These are phyloP conservation scores for Megalops atlanticus DNA, from an alignment of 2,113 vertebrate species.

Conservation along the genomic window DNA sequence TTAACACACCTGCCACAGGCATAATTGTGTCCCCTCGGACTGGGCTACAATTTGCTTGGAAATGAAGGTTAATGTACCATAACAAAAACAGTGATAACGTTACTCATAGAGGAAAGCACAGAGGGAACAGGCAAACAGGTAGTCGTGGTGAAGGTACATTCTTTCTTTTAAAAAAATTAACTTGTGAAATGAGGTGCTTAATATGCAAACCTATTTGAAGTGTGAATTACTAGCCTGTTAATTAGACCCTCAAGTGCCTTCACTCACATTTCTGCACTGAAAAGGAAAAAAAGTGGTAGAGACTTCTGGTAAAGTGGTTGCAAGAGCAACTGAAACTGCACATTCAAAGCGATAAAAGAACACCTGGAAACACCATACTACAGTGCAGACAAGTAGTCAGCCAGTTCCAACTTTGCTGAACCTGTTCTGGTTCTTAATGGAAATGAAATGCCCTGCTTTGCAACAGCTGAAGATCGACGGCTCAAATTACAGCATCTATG, in stretches of 20 bases:
- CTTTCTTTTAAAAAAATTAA: too few relatives aligned
- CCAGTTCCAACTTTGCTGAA: not conserved
- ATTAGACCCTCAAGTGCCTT: not conserved
- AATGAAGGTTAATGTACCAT: too few relatives aligned
- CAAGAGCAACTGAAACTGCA: not conserved
- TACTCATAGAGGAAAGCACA: too few relatives aligned
- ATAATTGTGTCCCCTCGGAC: too few relatives aligned
- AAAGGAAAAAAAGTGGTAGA: too few relatives aligned
- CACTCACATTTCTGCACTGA: not conserved
- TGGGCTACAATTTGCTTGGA: too few relatives aligned
- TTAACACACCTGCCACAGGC: too few relatives aligned
- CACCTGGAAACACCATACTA: not conserved
- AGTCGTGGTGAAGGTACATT: too few relatives aligned
- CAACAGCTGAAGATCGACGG: not conserved
- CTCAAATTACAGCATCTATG: not conserved
- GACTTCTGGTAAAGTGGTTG: not conserved
- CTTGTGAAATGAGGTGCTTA: too few relatives aligned
- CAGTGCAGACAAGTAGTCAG: not conserved
- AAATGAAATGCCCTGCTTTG: not conserved
- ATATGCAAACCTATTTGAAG: not conserved
- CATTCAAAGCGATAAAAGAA: not conserved
- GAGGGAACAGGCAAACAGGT: too few relatives aligned
- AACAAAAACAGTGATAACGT: too few relatives aligned
- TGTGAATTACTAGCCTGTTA: not conserved
- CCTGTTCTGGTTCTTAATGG: too few relatives aligned